phyloP scores from a whole-genome alignment of 2,797 vertebrate genomes.

The Picus viridis region DNA sequence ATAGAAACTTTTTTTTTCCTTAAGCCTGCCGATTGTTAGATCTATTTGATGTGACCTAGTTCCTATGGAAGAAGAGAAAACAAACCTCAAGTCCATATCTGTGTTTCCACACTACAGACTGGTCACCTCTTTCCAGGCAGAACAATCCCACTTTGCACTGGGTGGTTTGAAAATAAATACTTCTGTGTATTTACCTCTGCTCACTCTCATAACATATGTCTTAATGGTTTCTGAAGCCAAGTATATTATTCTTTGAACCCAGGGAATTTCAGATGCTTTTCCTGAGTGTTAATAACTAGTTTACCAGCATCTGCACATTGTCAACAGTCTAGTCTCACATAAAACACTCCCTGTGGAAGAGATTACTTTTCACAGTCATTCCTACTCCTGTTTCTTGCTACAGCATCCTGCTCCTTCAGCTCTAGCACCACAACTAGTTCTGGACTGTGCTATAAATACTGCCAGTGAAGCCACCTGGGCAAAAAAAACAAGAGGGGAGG shows the following conservation, averaged over 20 bases:
- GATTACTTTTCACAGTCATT: neutral
- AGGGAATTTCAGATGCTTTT: neutral
- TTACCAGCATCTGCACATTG: neutral
- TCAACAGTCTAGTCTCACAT: neutral
- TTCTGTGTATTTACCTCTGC: neutral
- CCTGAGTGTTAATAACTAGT: neutral
- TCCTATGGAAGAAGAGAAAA: neutral
- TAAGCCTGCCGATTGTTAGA: neutral
- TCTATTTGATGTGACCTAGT: neutral
- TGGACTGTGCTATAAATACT: neutral
- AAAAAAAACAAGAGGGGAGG: neutral
- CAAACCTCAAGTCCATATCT: neutral
- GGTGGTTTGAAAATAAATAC: neutral
- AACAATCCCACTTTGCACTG: neutral
- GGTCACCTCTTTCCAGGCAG: neutral
- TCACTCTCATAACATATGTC: neutral
- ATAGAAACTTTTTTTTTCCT: neutral
- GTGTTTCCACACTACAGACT: neutral
- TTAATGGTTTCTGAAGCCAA: neutral
- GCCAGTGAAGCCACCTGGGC: neutral
- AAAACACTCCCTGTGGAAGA: neutral
- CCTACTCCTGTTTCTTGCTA: neutral
- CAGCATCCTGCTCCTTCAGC: neutral
- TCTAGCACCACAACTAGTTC: neutral
- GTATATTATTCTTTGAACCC: neutral